Base-by-base conservation (phyloP, 2,888 invertebrate species). In the Drosophila infuscata region DNA sequence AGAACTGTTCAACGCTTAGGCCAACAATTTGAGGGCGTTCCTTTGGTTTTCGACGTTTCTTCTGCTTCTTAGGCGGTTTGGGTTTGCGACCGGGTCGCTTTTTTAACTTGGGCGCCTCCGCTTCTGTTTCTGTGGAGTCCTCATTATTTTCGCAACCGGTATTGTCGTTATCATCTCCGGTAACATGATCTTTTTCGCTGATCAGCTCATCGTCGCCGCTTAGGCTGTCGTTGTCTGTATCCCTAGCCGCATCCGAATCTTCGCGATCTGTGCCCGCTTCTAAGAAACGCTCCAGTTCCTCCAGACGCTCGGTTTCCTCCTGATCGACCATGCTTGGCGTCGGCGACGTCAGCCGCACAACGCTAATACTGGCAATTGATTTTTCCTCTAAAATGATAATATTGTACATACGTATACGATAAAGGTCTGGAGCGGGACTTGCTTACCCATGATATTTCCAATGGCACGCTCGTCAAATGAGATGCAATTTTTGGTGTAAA, bases 401-500 rank as follows among this genome's bases (percentile, higher is more conserved):
- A 9, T 9, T 36, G 41, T 30, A 52, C 17, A 25, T 9, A 7
- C 3, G n/a, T 35, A 3, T 29, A 29, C 3, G 5, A 32, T 36
- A 29, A n/a, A 3, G 11, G 46, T 7, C 15, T 15, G 12, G 15
- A 46, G 0, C 9, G 1, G 11, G 8, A 41, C 7, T 20, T 20
- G 1, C 95, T 95, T 94, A 97, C 97, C 96, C 94, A 97, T 95
- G 79, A 97, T 94, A 85, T 95, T 96, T 88, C 97, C 96, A 74
- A 97, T 94, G 82, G 96, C 95, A 88, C 96, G 95, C 91, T 96
- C 96, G 93, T 97, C 97, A 72, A 96, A 96, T 70, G 96, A 96
- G 76, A 98, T 96, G 85, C 97, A 97, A 95, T 97, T 97, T 94
- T 97, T 96, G 92, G 96, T 96, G 92, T 97, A 97, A 92, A 97